Evolutionary conservation across 2,888 invertebrate genomes (phyloP), one percentile per base, ranked within the genome.

Genomic region (Chydorus sphaericus): DNA sequence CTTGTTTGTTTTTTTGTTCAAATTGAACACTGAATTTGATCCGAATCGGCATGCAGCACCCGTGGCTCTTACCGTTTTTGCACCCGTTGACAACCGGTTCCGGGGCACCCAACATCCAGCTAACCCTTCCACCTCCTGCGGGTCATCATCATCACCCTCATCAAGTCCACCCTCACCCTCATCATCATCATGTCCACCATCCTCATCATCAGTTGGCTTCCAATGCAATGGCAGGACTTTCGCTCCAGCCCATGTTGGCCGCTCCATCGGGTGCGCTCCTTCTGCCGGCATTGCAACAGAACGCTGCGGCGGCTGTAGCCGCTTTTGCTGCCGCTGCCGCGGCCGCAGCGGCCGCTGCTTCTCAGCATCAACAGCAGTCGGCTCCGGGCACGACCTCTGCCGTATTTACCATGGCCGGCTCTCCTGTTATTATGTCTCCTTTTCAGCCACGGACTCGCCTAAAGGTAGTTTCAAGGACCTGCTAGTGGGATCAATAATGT

Each of bases 1-100:
- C n/a, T n/a, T 44, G 44, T 44, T 20, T 7, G 18, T 39, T 6
- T 39, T 39, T 6, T 39, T 39, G 38, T 38, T 23, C 23, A 26
- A 23, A 44, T 20, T 20, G 23, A 28, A 14, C 7, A 44, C 28
- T 8, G 26, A 20, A 28, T 44, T 44, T 44, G 23, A 20, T 26
- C 26, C 23, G 23, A 39, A 39, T 20, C 26, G 44, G 28, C 23
- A 55, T 55, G 55, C 55, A 55, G 26, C 55, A 55, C 30, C 55
- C 55, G 33, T 55, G 55, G 55, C 37, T 55, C 18, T 49, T 55
- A 26, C 55, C 55, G 26, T 55, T 52, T 20, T 37, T 52, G 8
- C 44, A 44, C 28, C 52, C 52, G 31, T 23, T 52, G 26, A 52
- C 52, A 11, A 33, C 52, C 10, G n/a, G 16, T 6, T 23, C 39